Evolutionary conservation across 2,113 vertebrate genomes (phyloP).

Genomic region (Meriones unguiculatus): DNA sequence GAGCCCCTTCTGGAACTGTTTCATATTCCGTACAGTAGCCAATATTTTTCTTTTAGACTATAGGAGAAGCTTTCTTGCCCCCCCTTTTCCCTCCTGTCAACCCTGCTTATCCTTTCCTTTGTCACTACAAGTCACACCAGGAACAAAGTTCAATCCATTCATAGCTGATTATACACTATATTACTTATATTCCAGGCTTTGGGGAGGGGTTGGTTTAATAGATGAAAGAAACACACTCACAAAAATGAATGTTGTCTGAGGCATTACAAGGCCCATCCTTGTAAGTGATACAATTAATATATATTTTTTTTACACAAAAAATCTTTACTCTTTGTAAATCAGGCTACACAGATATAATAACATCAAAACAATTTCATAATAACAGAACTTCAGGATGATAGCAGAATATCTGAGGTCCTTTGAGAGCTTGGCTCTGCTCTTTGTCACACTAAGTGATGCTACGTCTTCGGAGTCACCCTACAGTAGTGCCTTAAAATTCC

Average conservation of each 20-base stretch:
- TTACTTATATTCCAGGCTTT: background rate
- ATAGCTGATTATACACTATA: background rate
- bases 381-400: background rate
- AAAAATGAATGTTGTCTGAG: background rate
- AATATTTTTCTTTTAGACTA: background rate
- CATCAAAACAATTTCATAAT: constrained; percentile 44
- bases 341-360: constrained; percentile 29
- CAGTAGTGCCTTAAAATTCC: background rate
- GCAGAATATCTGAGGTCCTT: background rate
- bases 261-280: constrained; percentile 34
- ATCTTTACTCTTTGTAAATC: constrained; percentile 62
- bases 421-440: background rate
- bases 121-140: constrained; percentile 11
- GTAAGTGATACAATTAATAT: constrained; percentile 66
- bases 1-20: background rate
- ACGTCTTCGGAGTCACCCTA: background rate
- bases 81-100: background rate
- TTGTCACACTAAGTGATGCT: background rate
- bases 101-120: background rate
- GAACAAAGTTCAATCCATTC: background rate
- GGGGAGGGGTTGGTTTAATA: background rate
- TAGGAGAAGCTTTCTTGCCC: background rate
- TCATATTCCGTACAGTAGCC: background rate
- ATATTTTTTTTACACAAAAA: constrained; percentile 71
- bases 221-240: background rate